Evolutionary conservation across 2,888 invertebrate genomes (phyloP).

Genomic region (Oligia latruncula): DNA sequence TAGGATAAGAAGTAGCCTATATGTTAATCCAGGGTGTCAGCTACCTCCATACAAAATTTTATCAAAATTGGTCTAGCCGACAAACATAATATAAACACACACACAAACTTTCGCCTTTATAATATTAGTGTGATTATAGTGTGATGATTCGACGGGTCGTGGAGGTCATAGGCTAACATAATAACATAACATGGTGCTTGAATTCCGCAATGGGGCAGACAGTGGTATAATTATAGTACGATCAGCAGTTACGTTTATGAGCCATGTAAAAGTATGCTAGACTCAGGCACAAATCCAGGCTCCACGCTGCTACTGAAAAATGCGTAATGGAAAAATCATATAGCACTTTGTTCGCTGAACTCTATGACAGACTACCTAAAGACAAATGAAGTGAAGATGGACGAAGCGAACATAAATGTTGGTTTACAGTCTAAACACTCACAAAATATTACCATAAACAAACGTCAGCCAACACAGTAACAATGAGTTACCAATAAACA

Average conservation of each 20-base stretch:
- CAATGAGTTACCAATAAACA: constrained; percentile 5
- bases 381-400: not conserved
- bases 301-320: not conserved
- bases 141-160: not conserved
- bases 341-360: not conserved
- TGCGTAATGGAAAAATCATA: not conserved
- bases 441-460: constrained; percentile 7
- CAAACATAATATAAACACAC: too few relatives aligned
- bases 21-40: too few relatives aligned
- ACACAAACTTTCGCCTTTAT: too few relatives aligned
- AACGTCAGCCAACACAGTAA: not conserved
- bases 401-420: not conserved
- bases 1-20: too few relatives aligned
- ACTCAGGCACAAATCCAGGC: not conserved
- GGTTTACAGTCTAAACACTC: not conserved
- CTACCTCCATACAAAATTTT: too few relatives aligned
- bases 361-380: too few relatives aligned
- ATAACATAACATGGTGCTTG: not conserved
- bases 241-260: not conserved
- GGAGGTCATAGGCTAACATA: not conserved
- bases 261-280: not conserved
- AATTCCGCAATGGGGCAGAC: not conserved
- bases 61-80: too few relatives aligned
- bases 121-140: too few relatives aligned
- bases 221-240: not conserved